Evolutionary conservation across 2,888 invertebrate genomes (phyloP), one percentile per base, ranked within the genome.

Genomic region (Agonopterix heracliana): DNA sequence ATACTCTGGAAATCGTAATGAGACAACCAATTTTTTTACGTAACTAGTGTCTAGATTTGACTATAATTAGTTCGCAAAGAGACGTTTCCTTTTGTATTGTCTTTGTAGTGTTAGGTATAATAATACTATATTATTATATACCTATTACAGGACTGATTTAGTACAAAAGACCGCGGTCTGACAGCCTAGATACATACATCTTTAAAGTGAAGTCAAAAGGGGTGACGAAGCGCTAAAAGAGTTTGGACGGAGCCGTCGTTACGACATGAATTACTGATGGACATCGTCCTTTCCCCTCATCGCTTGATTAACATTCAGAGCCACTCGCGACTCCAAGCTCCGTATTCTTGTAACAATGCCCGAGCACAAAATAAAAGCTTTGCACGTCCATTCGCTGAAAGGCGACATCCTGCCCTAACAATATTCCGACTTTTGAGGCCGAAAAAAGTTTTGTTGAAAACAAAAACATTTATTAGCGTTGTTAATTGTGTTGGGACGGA

Each of bases 231-330:
- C 55, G 68, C 68, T 73, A 71, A 78, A 78, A 78, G 73, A 76
- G 72, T 79, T 75, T 72, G 60, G 59, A 67, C 68, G 68, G 67
- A 68, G 71, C 71, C 71, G 70, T 73, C 70, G 72, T 74, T 77
- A 76, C 73, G 79, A 74, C 78, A 74, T 77, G 81, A 82, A 84
- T 83, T 74, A 78, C 79, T 78, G 81, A 83, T 82, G 79, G 80
- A 75, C 74, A 73, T 52, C 66, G 75, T 64, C 71, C 75, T 68
- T 67, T 68, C 72, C 73, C 76, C 71, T 74, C 74, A 71, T 67
- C 68, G 68, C 71, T 71, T 77, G 74, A 86, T 86, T 87, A 83
- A 76, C 83, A 87, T 86, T 86, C 86, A 78, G 71, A 68, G 67
- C 68, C 63, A 72, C 74, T 70, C 66, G 63, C 71, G 68, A 74